Evolutionary conservation across 2,797 vertebrate species (phyloP).

Genomic region (Poecilia wingei): DNA sequence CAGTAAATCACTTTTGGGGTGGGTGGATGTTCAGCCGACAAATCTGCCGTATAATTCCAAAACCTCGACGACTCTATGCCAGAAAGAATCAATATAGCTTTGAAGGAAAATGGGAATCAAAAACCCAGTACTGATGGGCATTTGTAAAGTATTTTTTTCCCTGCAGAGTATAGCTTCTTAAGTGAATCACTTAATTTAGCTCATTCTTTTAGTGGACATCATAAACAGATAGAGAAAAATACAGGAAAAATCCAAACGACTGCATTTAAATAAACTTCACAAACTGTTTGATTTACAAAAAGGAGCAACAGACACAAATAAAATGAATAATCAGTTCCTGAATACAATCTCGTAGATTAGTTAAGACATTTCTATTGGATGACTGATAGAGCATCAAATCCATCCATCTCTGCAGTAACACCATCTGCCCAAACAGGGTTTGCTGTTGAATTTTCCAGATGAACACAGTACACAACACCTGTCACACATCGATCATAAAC

Average conservation of each 20-base stretch:
- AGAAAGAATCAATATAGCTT: neutral
- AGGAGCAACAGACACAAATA: neutral
- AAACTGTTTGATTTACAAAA: neutral
- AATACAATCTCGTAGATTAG: neutral
- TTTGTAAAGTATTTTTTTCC: neutral
- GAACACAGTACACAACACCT: neutral
- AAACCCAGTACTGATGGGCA: neutral
- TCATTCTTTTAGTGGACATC: neutral
- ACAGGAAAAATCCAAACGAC: neutral
- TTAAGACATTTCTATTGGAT: neutral
- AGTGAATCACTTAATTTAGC: neutral
- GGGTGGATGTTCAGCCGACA: neutral
- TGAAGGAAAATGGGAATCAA: neutral
- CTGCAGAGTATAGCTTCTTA: neutral
- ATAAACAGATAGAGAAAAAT: neutral
- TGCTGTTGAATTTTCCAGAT: constrained; percentile 7
- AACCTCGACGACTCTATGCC: neutral
- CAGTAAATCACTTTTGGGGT: neutral
- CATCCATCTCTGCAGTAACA: constrained; percentile 1
- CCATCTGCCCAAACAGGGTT: constrained; percentile 10
- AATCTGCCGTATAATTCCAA: neutral
- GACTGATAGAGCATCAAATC: neutral
- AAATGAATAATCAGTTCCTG: neutral
- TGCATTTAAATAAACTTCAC: neutral
- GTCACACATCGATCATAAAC: constrained; percentile 22